Conservation (phyloP, 2,113 vertebrate genomes). For the Urocitellus parryii region DNA sequence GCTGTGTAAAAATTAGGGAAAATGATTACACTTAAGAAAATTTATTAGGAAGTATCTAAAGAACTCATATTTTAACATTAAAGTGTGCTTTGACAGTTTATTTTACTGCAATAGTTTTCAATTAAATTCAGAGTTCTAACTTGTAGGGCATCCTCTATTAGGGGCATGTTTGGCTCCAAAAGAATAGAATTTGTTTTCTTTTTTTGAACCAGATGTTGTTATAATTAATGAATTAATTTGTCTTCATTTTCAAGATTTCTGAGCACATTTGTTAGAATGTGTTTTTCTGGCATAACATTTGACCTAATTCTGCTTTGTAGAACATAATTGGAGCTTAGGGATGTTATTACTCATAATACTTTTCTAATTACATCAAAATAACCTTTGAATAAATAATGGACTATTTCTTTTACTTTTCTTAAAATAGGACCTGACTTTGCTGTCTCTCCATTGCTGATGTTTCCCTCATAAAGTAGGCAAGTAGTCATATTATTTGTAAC, state of each 20-base stretch:
- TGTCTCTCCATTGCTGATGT: not conserved
- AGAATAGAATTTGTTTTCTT: not conserved
- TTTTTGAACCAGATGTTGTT: not conserved
- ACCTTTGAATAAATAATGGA: conserved; percentile 38
- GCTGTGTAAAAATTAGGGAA: not conserved
- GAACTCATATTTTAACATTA: not conserved
- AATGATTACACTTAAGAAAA: not conserved
- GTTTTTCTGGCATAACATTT: conserved; percentile 15
- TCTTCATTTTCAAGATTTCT: conserved; percentile 60
- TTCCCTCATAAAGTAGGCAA: not conserved
- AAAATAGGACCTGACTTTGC: not conserved
- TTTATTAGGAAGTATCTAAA: conserved; percentile 28
- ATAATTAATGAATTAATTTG: not conserved
- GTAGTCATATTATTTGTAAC: not conserved
- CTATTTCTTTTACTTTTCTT: not conserved
- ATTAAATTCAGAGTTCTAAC: not conserved
- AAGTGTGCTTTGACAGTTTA: not conserved
- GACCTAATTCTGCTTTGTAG: conserved; percentile 50
- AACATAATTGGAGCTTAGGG: conserved; percentile 43
- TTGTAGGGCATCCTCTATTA: not conserved
- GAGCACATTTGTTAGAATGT: not conserved
- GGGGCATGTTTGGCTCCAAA: not conserved
- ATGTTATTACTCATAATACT: conserved; percentile 30
- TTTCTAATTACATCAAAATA: conserved; percentile 49
- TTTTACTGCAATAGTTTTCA: not conserved